Percentiles rank a stretch among this genome's conserved stretches.
Evolutionary conservation across 2,888 invertebrate genomes (phyloP).

Genomic region (Sesamia inferens): DNA sequence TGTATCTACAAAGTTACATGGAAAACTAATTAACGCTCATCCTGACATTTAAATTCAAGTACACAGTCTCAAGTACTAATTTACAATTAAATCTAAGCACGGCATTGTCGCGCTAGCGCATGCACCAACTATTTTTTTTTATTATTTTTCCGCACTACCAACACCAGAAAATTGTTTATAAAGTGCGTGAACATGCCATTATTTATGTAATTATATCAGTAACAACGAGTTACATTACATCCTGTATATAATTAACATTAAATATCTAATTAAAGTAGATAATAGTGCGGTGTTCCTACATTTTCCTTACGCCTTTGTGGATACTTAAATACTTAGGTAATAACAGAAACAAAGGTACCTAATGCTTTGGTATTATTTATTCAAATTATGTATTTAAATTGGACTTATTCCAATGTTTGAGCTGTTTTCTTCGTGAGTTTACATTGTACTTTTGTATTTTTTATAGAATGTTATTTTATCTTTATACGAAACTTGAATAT

Average conservation of each 20-base stretch:
- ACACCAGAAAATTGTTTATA: constrained; percentile 84
- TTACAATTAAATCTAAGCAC: constrained; percentile 48
- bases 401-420: neutral
- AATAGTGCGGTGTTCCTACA: constrained; percentile 74
- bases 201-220: constrained; percentile 84
- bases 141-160: constrained; percentile 79
- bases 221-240: constrained; percentile 77
- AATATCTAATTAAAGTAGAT: constrained; percentile 86
- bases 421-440: neutral
- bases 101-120: constrained; percentile 45
- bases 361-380: constrained; percentile 25
- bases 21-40: neutral
- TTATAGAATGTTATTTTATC: no score
- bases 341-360: constrained; percentile 29
- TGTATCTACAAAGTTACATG: neutral
- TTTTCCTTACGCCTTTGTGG: constrained; percentile 78
- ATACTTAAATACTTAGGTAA: constrained; percentile 34
- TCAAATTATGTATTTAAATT: constrained; percentile 29
- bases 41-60: neutral
- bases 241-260: constrained; percentile 87
- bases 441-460: no score
- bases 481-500: no score
- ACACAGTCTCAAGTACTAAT: constrained; percentile 22
- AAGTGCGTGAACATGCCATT: constrained; percentile 74
- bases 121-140: constrained; percentile 53